Evolutionary conservation across 2,797 vertebrate genomes (phyloP).

Genomic region (Pogoniulus pusillus): DNA sequence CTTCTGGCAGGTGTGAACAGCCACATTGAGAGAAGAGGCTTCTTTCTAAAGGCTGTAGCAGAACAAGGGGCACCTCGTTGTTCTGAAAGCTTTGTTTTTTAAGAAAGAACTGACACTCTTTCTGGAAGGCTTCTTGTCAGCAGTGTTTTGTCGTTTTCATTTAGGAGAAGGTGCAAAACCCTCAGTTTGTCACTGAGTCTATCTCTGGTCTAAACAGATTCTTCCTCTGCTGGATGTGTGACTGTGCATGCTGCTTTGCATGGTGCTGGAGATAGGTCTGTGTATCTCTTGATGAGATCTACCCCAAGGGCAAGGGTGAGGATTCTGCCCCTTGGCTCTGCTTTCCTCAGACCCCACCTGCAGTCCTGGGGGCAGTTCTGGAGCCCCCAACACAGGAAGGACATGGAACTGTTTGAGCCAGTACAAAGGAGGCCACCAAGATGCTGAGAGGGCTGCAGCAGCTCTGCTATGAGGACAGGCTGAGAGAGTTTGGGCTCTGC

Average conservation of each 20-base stretch:
- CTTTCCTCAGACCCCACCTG: too few relatives aligned
- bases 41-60: not conserved
- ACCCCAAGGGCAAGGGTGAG: too few relatives aligned
- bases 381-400: too few relatives aligned
- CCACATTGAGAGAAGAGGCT: not conserved
- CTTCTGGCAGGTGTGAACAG: not conserved
- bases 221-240: not conserved
- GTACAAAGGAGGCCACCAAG: too few relatives aligned
- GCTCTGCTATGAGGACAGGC: too few relatives aligned
- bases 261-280: not conserved
- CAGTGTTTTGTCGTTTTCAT: not conserved
- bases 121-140: not conserved
- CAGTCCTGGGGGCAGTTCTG: too few relatives aligned
- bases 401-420: too few relatives aligned
- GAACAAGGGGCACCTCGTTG: not conserved
- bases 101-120: not conserved
- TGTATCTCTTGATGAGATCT: not conserved
- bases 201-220: not conserved
- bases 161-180: not conserved
- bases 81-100: not conserved
- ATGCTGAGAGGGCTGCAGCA: too few relatives aligned
- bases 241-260: not conserved
- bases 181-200: not conserved
- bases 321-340: too few relatives aligned
- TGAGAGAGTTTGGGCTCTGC: too few relatives aligned